Evolutionary conservation across 2,113 vertebrate genomes (phyloP), one percentile per base, ranked within the genome.

Genomic region (Mastomys natalensis): DNA sequence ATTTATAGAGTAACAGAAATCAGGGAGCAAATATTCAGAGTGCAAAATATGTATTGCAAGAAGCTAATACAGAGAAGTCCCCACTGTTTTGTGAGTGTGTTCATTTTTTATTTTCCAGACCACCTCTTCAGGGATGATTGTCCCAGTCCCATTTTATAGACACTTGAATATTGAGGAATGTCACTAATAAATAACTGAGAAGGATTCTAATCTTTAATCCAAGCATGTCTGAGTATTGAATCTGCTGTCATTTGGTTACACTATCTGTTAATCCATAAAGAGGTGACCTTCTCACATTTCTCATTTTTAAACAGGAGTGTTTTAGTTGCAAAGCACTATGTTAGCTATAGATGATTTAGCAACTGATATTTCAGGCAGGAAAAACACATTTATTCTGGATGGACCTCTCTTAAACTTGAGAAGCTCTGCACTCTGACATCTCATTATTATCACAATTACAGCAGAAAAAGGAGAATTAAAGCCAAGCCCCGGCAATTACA

Each of bases 361-460:
- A 93, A 82, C 37, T 94, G 26, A 37, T 89, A 92, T 68, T 97
- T 89, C 40, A 95, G 66, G 12, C 11, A 97, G 43, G 51, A 80
- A 91, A 89, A 64, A 74, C 12, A 7, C 53, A 6, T 70, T 95
- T 45, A 70, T 89, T 89, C 84, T 89, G 51, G 19, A 53, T 73
- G 12, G 64, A 55, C 64, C 11, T 87, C 43, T 94, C 31, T 95
- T 84, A 95, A 94, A 94, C 21, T 88, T 91, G 55, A 96, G 37
- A 74, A 73, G 7, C 9, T 96, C n/a, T 95, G 94, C 96, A 90
- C 91, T 95, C 77, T 96, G 93, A 94, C 89, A 96, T 76, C 31
- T 97, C 94, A 96, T 95, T 94, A 89, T 91, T 89, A 58, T 96
- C 43, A 77, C 94, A 93, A 98, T 97, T 97, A 94, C 11, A 94